Base-by-base conservation (phyloP, 2,797 vertebrate genomes). In the Trematocara caparti region DNA sequence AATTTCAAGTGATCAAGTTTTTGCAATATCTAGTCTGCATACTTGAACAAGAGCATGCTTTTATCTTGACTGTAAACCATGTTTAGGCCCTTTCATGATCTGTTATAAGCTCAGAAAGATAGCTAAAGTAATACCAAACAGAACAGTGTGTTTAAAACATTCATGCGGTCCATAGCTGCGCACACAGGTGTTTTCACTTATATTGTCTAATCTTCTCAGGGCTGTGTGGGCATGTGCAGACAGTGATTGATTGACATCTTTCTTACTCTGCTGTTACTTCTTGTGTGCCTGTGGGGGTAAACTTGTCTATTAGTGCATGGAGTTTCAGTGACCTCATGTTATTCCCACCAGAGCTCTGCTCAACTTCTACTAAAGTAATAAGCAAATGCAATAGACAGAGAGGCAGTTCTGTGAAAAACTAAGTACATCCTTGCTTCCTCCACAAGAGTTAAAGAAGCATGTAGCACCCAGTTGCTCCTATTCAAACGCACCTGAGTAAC, bases 1-100 rank as follows among this genome's bases (percentile, higher is more conserved):
- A 36, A 77, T 86, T 89, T 82, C 62, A 57, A 76, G 78, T 62
- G 76, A 69, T 51, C 3, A 57, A 7, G 36, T 17, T 43, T 80
- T 66, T 48, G 27, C 21, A 73, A 47, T 19, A 32, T 53, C 38
- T 17, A 34, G 10, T 4, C 47, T 5, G 45, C 17, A 17, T 47
- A 30, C 40, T 53, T 36, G 38, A 69, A 74, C 50, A 43, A 66
- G 5, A 36, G 24, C 43, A 12, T 48, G 66, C 15, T 71, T 71
- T 71, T 30, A 71, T 71, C 24, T 71, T 8, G 43, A 30, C 43
- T 48, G 66, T 47, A 32, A 32, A n/a, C 24, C 66, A 30, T n/a
- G 21, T n/a, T 30, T 71, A 45, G 14, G 4, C 3, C 64, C 40
- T 71, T 47, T 71, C 40, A 30, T 45, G 73, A 13, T 53, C 38